Conservation (phyloP, 1,140 invertebrate species). For the Cyrtorhinus lividipennis region DNA sequence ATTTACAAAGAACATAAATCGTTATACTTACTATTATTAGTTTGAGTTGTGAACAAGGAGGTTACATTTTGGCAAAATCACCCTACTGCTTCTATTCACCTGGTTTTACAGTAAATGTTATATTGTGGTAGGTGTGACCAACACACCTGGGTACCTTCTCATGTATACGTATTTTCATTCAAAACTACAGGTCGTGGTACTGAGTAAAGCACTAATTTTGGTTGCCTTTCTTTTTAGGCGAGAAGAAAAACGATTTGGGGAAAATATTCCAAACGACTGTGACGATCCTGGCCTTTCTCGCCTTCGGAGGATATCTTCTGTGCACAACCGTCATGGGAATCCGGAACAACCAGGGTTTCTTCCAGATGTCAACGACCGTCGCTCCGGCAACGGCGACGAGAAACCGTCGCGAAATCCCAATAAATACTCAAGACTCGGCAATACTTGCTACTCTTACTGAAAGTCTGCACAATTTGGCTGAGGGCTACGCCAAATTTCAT, state of each 20-base stretch:
- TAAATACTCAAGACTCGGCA: neutral
- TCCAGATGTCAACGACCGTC: neutral
- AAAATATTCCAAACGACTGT: constrained; percentile 44
- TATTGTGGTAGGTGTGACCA: too few species aligned
- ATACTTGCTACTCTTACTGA: neutral
- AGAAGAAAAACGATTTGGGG: neutral
- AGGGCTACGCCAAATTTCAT: constrained; percentile 14
- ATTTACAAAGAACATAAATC: too few species aligned
- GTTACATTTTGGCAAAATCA: too few species aligned
- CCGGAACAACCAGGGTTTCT: constrained; percentile 32
- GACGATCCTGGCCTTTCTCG: constrained; percentile 57
- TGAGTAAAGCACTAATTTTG: too few species aligned
- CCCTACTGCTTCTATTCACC: too few species aligned
- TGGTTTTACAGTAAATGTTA: too few species aligned
- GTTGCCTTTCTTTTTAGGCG: neutral
- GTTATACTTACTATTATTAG: too few species aligned
- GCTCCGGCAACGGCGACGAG: neutral
- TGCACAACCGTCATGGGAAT: constrained; percentile 55
- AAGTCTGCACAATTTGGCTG: constrained; percentile 2
- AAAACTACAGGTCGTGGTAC: too few species aligned
- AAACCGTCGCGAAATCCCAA: too few species aligned
- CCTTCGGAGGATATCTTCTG: constrained; percentile 60
- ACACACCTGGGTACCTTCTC: too few species aligned
- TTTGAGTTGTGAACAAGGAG: too few species aligned
- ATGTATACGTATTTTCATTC: too few species aligned